These are phyloP conservation scores for Otocyon megalotis DNA, from an alignment of 2,113 vertebrate genomes.

Conservation along the genomic window DNA sequence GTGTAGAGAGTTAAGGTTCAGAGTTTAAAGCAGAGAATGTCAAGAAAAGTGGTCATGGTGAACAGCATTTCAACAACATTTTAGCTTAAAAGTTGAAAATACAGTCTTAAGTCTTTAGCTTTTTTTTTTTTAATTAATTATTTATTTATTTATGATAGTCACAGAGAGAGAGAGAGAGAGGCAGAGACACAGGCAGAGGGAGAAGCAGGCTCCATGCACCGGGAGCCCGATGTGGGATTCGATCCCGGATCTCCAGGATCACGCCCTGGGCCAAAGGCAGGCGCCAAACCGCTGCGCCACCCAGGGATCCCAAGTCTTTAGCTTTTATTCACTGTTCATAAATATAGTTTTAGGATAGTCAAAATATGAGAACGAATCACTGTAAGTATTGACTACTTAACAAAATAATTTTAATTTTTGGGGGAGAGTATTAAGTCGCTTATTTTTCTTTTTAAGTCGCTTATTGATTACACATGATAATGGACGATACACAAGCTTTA, in stretches of 20 bases:
- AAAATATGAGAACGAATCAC: conserved; percentile 31
- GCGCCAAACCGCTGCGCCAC: neutral
- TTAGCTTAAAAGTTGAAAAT: neutral
- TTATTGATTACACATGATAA: no score
- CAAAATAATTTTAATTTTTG: no score
- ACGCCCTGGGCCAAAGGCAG: neutral
- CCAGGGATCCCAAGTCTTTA: neutral
- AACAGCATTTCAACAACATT: no score
- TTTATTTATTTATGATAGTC: no score
- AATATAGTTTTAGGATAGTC: conserved; percentile 16
- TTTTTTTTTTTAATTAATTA: neutral
- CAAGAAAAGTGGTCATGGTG: neutral
- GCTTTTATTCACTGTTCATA: neutral
- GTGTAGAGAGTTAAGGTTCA: neutral
- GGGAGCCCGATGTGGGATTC: neutral
- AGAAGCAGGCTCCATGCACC: neutral
- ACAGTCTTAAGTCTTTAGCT: neutral
- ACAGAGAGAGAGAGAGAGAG: neutral
- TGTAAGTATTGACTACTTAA: neutral
- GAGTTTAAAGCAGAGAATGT: neutral
- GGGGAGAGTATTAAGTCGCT: no score
- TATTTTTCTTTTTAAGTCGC: no score
- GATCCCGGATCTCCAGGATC: neutral
- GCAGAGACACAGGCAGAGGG: no score
- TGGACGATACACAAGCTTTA: no score